Percentiles rank a stretch among this genome's conserved stretches.
Evolutionary conservation across 2,888 invertebrate genomes (phyloP).

Genomic region (Papilio protenor): DNA sequence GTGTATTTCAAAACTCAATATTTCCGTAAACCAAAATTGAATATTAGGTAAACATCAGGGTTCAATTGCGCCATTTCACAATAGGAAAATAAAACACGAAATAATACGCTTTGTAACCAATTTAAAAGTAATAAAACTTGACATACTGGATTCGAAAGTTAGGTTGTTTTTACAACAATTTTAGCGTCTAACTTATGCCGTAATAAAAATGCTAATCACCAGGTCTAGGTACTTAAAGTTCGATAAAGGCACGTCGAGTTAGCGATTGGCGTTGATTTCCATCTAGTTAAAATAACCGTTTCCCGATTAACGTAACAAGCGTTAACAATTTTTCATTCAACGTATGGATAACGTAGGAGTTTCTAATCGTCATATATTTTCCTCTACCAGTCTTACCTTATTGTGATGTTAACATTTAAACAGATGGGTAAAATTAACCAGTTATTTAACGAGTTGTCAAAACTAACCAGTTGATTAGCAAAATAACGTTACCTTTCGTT

Average conservation of each 20-base stretch:
- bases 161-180: constrained; percentile 16
- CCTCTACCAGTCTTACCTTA: neutral
- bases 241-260: constrained; percentile 23
- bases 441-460: neutral
- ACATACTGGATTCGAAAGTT: constrained; percentile 4
- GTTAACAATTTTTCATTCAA: neutral
- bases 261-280: neutral
- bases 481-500: neutral
- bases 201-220: constrained; percentile 43
- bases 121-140: constrained; percentile 34
- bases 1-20: too few relatives aligned
- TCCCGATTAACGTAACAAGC: neutral
- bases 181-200: constrained; percentile 12
- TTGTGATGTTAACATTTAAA: neutral
- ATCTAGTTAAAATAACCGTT: neutral
- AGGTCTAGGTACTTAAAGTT: constrained; percentile 25
- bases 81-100: constrained; percentile 12
- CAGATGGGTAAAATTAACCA: neutral
- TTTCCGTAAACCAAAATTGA: neutral
- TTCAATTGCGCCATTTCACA: neutral
- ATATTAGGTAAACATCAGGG: neutral
- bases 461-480: neutral
- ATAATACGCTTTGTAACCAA: constrained; percentile 23
- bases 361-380: neutral
- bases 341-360: neutral